These are phyloP conservation scores for Acomys russatus DNA, from an alignment of 2,797 vertebrate genomes.

Conservation along the genomic window DNA sequence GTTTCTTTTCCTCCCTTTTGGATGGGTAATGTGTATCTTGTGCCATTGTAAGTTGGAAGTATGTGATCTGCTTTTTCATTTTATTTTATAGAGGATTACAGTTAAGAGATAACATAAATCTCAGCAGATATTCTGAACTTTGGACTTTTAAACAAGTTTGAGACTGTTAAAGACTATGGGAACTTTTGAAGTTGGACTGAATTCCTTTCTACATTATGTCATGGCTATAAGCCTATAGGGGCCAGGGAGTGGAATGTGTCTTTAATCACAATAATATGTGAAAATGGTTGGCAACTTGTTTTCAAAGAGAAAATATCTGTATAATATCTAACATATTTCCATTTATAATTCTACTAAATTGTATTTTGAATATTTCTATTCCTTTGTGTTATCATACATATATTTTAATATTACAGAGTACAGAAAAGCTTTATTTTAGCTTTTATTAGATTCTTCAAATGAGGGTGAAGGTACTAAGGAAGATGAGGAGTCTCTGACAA, in stretches of 20 bases:
- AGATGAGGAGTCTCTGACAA: slow-evolving; percentile 49
- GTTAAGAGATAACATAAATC: too few relatives aligned
- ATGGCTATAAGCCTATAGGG: too few relatives aligned
- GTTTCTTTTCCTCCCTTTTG: too few relatives aligned
- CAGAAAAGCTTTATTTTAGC: slow-evolving; percentile 47
- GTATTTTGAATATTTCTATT: slow-evolving; percentile 64
- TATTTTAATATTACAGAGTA: slow-evolving; percentile 26
- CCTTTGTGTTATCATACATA: slow-evolving; percentile 70
- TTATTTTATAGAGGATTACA: too few relatives aligned
- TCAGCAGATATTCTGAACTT: too few relatives aligned
- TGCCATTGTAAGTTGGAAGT: too few relatives aligned
- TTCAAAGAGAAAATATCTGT: slow-evolving; percentile 17
- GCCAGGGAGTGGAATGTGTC: neutral
- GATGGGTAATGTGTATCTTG: too few relatives aligned
- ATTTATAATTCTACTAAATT: slow-evolving; percentile 67
- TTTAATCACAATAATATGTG: slow-evolving; percentile 59
- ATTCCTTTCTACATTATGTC: too few relatives aligned
- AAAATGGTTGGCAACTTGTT: slow-evolving; percentile 47
- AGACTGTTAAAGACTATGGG: too few relatives aligned
- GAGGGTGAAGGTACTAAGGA: neutral
- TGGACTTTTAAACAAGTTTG: too few relatives aligned
- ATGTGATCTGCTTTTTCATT: too few relatives aligned
- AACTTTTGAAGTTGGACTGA: too few relatives aligned
- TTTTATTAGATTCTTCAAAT: slow-evolving; percentile 66
- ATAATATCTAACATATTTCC: slow-evolving; percentile 58